phyloP scores from a whole-genome alignment of 2,888 invertebrate genomes.

The Polyploca ridens region DNA sequence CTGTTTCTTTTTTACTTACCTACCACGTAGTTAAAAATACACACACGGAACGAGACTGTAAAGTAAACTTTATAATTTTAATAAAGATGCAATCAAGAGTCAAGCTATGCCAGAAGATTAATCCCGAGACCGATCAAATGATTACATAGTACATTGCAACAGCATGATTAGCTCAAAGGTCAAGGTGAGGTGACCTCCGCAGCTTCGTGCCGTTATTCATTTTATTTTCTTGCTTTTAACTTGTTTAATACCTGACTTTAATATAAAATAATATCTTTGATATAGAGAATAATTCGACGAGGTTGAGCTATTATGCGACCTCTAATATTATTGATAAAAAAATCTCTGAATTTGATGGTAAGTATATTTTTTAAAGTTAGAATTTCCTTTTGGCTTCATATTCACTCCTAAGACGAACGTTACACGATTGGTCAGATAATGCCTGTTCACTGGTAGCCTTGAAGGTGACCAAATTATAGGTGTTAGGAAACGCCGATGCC shows the following conservation, averaged over 20 bases:
- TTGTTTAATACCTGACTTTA: not conserved
- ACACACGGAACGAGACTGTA: not conserved
- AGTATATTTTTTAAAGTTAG: too few relatives aligned
- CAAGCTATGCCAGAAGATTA: not conserved
- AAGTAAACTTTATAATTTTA: not conserved
- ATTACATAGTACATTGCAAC: not conserved
- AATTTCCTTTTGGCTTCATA: too few relatives aligned
- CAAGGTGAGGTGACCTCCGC: constrained; percentile 15
- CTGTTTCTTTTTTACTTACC: too few relatives aligned
- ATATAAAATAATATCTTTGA: not conserved
- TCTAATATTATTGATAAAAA: too few relatives aligned
- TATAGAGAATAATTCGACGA: not conserved
- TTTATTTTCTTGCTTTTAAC: constrained; percentile 3
- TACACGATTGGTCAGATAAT: too few relatives aligned
- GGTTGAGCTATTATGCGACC: not conserved
- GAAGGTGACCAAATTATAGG: too few relatives aligned
- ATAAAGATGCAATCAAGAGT: not conserved
- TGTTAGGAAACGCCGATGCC: too few relatives aligned
- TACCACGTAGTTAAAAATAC: too few relatives aligned
- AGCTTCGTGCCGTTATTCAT: constrained; percentile 10
- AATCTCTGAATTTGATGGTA: too few relatives aligned
- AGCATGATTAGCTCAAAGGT: constrained; percentile 8
- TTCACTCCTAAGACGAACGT: too few relatives aligned
- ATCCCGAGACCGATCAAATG: constrained; percentile 1
- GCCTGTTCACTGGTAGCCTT: too few relatives aligned